A percentile compares a stretch with the other conserved stretches of the same genome.
Evolutionary conservation across 2,113 vertebrate genomes (phyloP).

Genomic region (Panthera leo): DNA sequence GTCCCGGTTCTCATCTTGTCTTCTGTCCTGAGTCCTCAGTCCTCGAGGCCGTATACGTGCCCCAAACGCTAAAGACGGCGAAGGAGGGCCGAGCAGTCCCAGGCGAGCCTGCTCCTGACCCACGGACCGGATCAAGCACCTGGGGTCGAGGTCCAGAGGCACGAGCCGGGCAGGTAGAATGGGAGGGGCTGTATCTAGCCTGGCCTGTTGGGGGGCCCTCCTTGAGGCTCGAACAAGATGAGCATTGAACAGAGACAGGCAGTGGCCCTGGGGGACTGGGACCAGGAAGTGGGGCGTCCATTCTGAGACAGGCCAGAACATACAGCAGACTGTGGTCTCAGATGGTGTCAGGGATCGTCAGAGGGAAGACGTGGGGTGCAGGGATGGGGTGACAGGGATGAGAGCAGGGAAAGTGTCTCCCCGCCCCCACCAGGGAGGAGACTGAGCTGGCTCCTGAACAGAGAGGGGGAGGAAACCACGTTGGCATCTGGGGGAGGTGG

Average conservation of each 20-base stretch:
- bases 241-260: background rate
- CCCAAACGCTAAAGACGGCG: background rate
- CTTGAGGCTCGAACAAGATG: background rate
- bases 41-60: rapidly evolving
- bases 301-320: background rate
- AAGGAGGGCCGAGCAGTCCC: background rate
- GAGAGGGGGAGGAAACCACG: rapidly evolving
- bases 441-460: background rate
- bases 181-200: background rate
- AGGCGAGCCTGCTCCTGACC: background rate
- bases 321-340: rapidly evolving
- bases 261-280: background rate
- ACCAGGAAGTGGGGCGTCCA: background rate
- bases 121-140: background rate
- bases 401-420: background rate
- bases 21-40: no score
- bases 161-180: background rate
- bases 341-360: rapidly evolving
- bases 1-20: background rate
- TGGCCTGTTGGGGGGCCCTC: rapidly evolving
- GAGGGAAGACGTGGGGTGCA: no score
- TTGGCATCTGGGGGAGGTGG: no score
- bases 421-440: background rate
- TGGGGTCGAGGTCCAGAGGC: background rate
- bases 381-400: rapidly evolving